Percentiles rank a stretch among this genome's conserved stretches.
phyloP scores from a whole-genome alignment of 2,113 vertebrate genomes.

The Bubo blakistoni region DNA sequence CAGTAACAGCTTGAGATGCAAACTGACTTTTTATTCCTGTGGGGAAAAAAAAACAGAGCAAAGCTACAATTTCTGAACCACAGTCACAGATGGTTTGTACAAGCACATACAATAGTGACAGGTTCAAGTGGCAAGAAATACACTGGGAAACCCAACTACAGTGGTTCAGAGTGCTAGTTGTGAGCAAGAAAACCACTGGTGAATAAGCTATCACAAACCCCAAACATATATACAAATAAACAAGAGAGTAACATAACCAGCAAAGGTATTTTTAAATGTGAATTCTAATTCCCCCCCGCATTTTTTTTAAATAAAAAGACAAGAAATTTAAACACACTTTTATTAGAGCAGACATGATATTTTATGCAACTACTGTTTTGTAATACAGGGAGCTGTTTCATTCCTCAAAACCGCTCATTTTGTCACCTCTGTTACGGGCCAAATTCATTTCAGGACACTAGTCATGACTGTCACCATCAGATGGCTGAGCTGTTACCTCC shows the following conservation, averaged over 20 bases:
- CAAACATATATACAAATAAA: not conserved
- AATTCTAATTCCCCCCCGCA: not conserved
- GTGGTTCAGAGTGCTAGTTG: not conserved
- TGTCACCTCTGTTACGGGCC: not conserved
- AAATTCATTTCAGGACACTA: not conserved
- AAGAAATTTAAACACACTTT: not conserved
- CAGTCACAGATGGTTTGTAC: not conserved
- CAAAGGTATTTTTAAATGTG: not conserved
- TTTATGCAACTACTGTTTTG: not conserved
- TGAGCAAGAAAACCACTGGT: not conserved
- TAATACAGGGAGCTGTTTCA: not conserved
- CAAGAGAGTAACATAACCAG: not conserved
- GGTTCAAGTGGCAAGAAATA: not conserved
- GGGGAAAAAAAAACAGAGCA: not conserved
- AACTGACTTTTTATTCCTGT: constrained; percentile 16
- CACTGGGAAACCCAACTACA: not conserved
- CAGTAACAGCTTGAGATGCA: not conserved
- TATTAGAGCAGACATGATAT: not conserved
- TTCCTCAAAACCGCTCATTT: not conserved
- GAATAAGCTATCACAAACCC: not conserved
- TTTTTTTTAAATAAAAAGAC: not conserved
- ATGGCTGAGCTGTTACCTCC: not conserved
- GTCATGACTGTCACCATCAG: not conserved
- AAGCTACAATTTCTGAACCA: not conserved
- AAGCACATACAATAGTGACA: not conserved